These are phyloP conservation scores for Gymnothorax javanicus DNA, from an alignment of 2,797 vertebrate species.

Conservation along the genomic window DNA sequence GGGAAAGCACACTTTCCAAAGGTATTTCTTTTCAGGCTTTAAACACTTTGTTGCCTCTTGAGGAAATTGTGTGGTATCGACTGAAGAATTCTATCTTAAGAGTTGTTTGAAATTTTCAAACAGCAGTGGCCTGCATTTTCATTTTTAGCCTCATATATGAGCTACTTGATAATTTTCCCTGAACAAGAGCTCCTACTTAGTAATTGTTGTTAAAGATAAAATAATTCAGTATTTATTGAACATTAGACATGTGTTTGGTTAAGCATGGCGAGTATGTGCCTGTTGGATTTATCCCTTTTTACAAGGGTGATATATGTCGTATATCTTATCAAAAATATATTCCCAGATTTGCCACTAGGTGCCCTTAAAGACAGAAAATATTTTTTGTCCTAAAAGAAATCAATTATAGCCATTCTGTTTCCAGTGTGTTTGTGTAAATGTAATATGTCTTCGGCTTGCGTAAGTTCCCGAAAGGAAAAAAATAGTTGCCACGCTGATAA, in stretches of 20 bases:
- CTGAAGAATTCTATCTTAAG: slow-evolving; percentile 6
- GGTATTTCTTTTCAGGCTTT: slow-evolving; percentile 28
- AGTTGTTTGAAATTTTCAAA: not conserved
- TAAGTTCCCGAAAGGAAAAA: too few species aligned
- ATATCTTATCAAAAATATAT: not conserved
- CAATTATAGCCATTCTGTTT: not conserved
- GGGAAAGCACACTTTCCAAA: slow-evolving; percentile 32
- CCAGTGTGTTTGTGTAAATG: not conserved
- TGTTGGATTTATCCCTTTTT: not conserved
- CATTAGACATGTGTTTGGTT: slow-evolving; percentile 17
- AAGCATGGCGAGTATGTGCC: not conserved
- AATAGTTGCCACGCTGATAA: not conserved
- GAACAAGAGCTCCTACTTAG: not conserved
- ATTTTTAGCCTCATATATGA: not conserved
- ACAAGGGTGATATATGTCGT: slow-evolving; percentile 1
- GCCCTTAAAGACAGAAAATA: not conserved
- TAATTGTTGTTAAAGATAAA: slow-evolving; percentile 2
- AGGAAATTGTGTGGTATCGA: not conserved
- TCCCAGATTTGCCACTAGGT: not conserved
- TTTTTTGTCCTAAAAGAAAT: slow-evolving; percentile 27
- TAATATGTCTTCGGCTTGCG: not conserved
- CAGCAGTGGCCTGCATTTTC: slow-evolving; percentile 12
- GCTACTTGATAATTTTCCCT: not conserved
- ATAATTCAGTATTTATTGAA: slow-evolving; percentile 11
- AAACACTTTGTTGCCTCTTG: slow-evolving; percentile 15